Base-by-base conservation (phyloP, 30 jellyfish, hydroid and myxozoan genomes). In the Chrysaora quinquecirrha region DNA sequence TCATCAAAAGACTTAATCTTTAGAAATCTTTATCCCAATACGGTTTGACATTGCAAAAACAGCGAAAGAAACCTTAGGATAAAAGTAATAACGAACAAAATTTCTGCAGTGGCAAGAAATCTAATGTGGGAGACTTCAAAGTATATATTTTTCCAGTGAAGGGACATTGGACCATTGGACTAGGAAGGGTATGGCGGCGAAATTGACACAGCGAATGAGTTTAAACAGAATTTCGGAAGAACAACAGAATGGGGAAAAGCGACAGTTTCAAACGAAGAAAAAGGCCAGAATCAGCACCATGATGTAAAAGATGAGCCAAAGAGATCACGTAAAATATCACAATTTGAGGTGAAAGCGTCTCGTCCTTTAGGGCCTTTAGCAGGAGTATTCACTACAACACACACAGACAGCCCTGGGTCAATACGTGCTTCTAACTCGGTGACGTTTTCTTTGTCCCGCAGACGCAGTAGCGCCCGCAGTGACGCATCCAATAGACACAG, bases 151-250 rank as follows among this genome's bases (percentile, higher is more conserved):
- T n/a, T n/a, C n/a, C n/a, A n/a, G n/a, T n/a, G n/a, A n/a, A n/a
- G n/a, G n/a, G n/a, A n/a, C n/a, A n/a, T n/a, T n/a, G n/a, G n/a
- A n/a, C n/a, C n/a, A n/a, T n/a, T n/a, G n/a, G n/a, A n/a, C n/a
- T n/a, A n/a, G n/a, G n/a, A n/a, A n/a, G n/a, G n/a, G n/a, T n/a
- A n/a, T n/a, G n/a, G n/a, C n/a, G n/a, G n/a, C n/a, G n/a, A n/a
- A n/a, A n/a, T n/a, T n/a, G n/a, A n/a, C n/a, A n/a, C n/a, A n/a
- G n/a, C n/a, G n/a, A n/a, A n/a, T n/a, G 24, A 66, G 65, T 50
- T 27, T 80, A 10, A 72, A 80, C 14, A 25, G 64, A 35, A 80
- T 80, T 21, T 18, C 71, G 11, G 90, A 80, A 49, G 90, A 50
- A 48, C 78, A 54, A 30, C 16, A 18, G 22, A 0, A 18, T 28